These are phyloP conservation scores for Aulostomus chinensis DNA, from an alignment of 2,797 vertebrate genomes.

Conservation along the genomic window DNA sequence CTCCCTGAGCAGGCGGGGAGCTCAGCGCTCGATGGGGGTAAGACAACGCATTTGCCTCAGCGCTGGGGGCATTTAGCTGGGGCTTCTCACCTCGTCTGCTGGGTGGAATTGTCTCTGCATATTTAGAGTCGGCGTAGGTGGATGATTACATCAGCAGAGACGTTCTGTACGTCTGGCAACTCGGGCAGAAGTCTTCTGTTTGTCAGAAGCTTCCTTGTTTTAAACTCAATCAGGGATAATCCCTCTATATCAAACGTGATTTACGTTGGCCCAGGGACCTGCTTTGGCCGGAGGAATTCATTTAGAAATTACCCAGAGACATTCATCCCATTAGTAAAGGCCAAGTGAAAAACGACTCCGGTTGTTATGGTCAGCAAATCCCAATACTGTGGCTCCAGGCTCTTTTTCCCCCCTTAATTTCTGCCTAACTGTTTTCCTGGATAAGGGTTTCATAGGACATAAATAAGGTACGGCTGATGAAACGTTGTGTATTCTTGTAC, in stretches of 20 bases:
- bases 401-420: constrained; percentile 2
- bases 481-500: background rate
- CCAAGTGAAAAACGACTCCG: constrained; percentile 36
- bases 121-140: constrained; percentile 35
- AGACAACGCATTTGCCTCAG: constrained; percentile 56
- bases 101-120: constrained; percentile 17
- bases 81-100: constrained; percentile 41
- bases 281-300: constrained; percentile 62
- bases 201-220: constrained; percentile 48
- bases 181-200: constrained; percentile 35
- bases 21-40: constrained; percentile 50
- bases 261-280: constrained; percentile 42
- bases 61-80: constrained; percentile 41
- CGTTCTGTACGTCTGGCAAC: too few species aligned
- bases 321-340: constrained; percentile 69
- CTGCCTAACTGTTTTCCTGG: background rate
- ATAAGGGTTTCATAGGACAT: background rate
- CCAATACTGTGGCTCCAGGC: constrained; percentile 42
- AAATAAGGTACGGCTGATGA: background rate
- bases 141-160: constrained; percentile 25
- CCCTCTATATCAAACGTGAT: constrained; percentile 53
- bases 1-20: constrained; percentile 54
- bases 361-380: constrained; percentile 60
- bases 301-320: constrained; percentile 64
- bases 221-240: constrained; percentile 65